Base-by-base conservation (phyloP, 1,140 invertebrate species). In the Ceratosolen solmsi region DNA sequence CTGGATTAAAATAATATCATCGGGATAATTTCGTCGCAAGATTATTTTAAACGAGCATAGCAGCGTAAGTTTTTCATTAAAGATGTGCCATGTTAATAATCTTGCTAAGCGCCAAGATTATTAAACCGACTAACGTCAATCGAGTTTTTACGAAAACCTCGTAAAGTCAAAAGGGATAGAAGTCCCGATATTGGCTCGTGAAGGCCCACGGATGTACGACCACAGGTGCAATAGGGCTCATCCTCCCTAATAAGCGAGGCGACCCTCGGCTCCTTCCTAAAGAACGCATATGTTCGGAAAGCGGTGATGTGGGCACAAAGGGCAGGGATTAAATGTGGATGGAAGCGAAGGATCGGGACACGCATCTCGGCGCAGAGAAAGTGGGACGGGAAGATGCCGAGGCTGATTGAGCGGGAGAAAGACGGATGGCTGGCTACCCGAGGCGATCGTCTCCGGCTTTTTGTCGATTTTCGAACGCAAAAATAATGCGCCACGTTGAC, bases 391-490 rank as follows among this genome's bases (percentile, higher is more conserved):
- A 56, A 56, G 56, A 38, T 2, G 46, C 36, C 49, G 20, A n/a
- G 51, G 22, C 27, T 41, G 73, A 76, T 38, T 46, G 56, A 30
- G 25, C 8, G 15, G 15, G 46, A 27, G 46, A 51, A 27, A 22
- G 27, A 36, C 27, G 15, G 49, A 72, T n/a, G 8, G 7, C 49
- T 2, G 9, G n/a, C n/a, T n/a, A 46, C 71, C 49, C 27, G 51
- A 75, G 73, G 73, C 73, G 36, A 5, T n/a, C 20, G 63, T n/a
- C 25, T 51, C 60, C 76, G 73, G 78, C 70, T 87, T 87, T 86
- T 86, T 86, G 84, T 83, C 30, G 81, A 77, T 85, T 83, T 84
- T 74, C 82, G 74, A 84, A 83, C 84, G 80, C 82, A 82, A 84
- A 84, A 84, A 84, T 85, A 68, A 80, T 65, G 78, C 82, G 15